Evolutionary conservation across 2,797 vertebrate genomes (phyloP).

Genomic region (Benthosema pterotum): DNA sequence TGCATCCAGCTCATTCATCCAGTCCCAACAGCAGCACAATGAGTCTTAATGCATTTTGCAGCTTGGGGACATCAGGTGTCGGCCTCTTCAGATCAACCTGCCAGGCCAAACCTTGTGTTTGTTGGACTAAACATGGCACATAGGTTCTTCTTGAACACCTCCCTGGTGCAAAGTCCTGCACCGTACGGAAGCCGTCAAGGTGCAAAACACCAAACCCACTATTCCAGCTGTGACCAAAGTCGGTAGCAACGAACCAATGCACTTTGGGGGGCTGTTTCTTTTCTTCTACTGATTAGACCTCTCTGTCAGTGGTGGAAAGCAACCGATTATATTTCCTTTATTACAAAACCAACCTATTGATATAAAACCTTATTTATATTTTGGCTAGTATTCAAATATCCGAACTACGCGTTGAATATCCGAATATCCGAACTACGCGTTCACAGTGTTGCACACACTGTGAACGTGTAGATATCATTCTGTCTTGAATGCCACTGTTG

Average conservation of each 20-base stretch:
- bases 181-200: constrained; percentile 50
- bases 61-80: constrained; percentile 77
- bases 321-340: too few species aligned
- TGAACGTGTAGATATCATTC: too few species aligned
- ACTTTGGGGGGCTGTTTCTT: constrained; percentile 50
- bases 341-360: too few species aligned
- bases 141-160: constrained; percentile 77
- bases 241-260: constrained; percentile 32
- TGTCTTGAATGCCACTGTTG: too few species aligned
- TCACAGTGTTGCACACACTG: too few species aligned
- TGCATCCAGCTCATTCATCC: constrained; percentile 83
- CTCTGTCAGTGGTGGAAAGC: too few species aligned
- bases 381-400: too few species aligned
- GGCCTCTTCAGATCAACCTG: constrained; percentile 87
- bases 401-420: too few species aligned
- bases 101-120: constrained; percentile 88
- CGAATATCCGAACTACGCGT: too few species aligned
- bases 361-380: too few species aligned
- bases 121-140: constrained; percentile 99
- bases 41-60: constrained; percentile 86
- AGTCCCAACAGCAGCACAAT: constrained; percentile 72
- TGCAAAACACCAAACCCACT: constrained; percentile 59
- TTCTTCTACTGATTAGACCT: background rate
- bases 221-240: constrained; percentile 67
- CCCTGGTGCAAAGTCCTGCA: constrained; percentile 45